Percentiles rank a stretch among this genome's conserved stretches.
phyloP scores from a whole-genome alignment of 2,888 invertebrate species.

The Agonopterix heracliana region DNA sequence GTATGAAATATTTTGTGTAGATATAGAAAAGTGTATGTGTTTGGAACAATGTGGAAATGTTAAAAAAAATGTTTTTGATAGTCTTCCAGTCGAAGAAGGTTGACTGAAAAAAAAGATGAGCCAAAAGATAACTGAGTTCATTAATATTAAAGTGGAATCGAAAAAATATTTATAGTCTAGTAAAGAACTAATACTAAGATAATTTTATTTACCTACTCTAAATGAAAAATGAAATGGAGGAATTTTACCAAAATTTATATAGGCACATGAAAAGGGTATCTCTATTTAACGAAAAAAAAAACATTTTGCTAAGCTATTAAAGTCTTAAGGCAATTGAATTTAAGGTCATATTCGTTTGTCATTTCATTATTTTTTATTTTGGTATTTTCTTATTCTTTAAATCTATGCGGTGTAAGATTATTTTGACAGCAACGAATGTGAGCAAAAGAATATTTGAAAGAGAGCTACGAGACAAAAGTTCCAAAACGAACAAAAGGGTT shows the following conservation, averaged over 20 bases:
- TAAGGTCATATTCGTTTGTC: not conserved
- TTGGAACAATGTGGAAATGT: constrained; percentile 9
- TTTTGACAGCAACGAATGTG: no score
- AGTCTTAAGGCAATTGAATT: constrained; percentile 13
- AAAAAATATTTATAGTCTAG: constrained; percentile 32
- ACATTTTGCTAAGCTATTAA: constrained; percentile 42
- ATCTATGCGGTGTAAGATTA: not conserved
- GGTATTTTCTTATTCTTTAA: not conserved
- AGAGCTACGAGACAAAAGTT: no score
- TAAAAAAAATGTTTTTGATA: constrained; percentile 31
- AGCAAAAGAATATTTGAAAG: no score
- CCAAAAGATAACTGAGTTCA: constrained; percentile 53
- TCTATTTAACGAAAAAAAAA: constrained; percentile 34
- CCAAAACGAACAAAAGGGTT: no score
- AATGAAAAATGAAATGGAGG: constrained; percentile 22
- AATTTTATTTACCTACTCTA: constrained; percentile 24
- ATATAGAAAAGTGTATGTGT: constrained; percentile 32
- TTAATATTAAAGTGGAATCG: constrained; percentile 43
- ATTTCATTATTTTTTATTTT: not conserved
- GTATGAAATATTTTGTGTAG: constrained; percentile 37
- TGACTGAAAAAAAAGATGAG: constrained; percentile 53
- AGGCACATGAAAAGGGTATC: constrained; percentile 46
- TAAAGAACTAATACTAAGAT: constrained; percentile 20
- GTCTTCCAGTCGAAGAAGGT: constrained; percentile 65
- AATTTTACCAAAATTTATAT: constrained; percentile 39